phyloP scores from a whole-genome alignment of 2,797 vertebrate species.

The Calcarius lapponicus region DNA sequence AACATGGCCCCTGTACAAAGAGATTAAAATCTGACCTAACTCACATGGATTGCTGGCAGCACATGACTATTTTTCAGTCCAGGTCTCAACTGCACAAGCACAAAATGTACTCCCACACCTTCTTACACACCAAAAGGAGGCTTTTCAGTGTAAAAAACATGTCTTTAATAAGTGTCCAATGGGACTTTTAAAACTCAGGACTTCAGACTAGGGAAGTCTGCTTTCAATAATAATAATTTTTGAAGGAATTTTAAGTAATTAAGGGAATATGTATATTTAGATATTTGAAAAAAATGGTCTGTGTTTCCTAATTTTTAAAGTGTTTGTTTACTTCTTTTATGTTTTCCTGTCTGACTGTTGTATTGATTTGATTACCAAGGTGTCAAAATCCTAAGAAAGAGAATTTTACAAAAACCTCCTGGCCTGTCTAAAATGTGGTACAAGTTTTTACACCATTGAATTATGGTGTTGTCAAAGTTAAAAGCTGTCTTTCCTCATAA shows the following conservation, averaged over 20 bases:
- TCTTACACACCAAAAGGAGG: background rate
- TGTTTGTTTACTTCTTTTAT: background rate
- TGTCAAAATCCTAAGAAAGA: background rate
- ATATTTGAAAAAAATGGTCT: background rate
- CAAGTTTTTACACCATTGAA: background rate
- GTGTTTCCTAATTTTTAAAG: background rate
- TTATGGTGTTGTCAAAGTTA: background rate
- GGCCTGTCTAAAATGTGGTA: background rate
- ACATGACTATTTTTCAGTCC: background rate
- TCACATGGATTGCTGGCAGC: background rate
- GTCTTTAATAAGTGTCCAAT: background rate
- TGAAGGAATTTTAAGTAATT: background rate
- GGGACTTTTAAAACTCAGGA: background rate
- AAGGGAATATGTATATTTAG: background rate
- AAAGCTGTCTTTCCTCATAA: background rate
- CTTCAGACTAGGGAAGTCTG: background rate
- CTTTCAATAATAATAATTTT: background rate
- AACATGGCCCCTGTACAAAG: background rate
- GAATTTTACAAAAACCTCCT: background rate
- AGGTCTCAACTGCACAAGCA: background rate
- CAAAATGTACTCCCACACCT: background rate
- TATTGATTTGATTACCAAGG: background rate
- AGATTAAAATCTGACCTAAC: constrained; percentile 37
- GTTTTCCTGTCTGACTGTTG: background rate
- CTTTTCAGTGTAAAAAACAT: background rate